Evolutionary conservation across 2,888 invertebrate genomes (phyloP), one percentile per base, ranked within the genome.

Genomic region (Platycnemis pennipes): DNA sequence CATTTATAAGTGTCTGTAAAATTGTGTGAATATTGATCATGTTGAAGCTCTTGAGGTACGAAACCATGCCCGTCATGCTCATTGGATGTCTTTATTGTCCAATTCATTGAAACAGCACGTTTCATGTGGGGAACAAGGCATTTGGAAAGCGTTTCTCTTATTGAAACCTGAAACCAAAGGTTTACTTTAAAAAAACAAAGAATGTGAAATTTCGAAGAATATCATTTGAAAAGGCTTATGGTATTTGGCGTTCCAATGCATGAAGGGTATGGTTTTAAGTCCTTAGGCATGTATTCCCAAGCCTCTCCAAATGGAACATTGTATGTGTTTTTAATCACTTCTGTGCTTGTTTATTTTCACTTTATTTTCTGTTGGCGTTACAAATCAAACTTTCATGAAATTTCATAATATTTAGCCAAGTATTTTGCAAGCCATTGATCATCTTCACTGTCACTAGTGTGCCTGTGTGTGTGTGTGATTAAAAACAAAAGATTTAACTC

Each of bases 341-440:
- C 91, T 91, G 91, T 91, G 91, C 91, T 91, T 91, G 91, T 91
- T 91, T 91, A 91, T 91, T 91, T 91, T 91, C 91, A 91, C 91
- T 91, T 91, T 91, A 91, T 91, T 91, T 91, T 91, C 91, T 63
- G 91, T 91, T 91, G 91, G 91, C 91, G 91, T 91, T 63, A 77
- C 37, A 63, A 91, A 69, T 63, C 91, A 91, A 89, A 91, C 91
- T 91, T 91, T 91, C 91, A 91, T 91, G 91, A 91, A 91, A 91
- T 91, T 91, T 91, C 91, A 91, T 91, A 91, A 91, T 91, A 91
- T 91, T 91, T 91, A 91, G 91, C 91, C 91, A 91, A 91, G 91
- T 91, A 91, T 91, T 91, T 91, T 91, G 91, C 91, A 91, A 91
- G 91, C 69, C 91, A 91, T 91, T 63, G 91, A 91, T 91, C 91